A percentile compares a stretch with the other conserved stretches of the same genome.
phyloP scores from a whole-genome alignment of 23 tunicate species.

The Diplosoma virens region DNA sequence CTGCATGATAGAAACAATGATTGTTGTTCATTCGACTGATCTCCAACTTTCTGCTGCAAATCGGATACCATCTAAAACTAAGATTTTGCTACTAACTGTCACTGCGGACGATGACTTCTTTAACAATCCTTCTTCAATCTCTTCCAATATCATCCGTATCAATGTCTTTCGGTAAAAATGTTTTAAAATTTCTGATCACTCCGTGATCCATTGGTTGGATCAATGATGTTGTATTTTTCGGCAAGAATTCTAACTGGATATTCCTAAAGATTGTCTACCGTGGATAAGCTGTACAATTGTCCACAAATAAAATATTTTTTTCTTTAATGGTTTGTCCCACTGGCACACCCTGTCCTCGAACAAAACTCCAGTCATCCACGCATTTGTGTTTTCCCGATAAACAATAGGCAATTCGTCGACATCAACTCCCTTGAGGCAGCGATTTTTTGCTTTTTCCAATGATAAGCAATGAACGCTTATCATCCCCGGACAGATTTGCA shows the following conservation, averaged over 20 bases:
- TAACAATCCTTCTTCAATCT: neutral
- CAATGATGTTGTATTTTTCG: neutral
- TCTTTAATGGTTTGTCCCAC: neutral
- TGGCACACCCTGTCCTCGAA: neutral
- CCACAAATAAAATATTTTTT: conserved; percentile 1
- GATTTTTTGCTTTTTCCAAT: too few relatives aligned
- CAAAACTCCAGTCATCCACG: conserved; percentile 6
- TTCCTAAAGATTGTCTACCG: neutral
- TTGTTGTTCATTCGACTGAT: neutral
- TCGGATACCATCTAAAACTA: conserved; percentile 1
- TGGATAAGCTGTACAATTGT: neutral
- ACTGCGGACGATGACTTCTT: neutral
- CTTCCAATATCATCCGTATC: neutral
- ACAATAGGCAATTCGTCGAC: neutral
- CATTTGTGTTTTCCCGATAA: neutral
- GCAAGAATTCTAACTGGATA: neutral
- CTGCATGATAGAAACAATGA: neutral
- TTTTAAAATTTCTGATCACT: neutral
- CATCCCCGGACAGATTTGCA: neutral
- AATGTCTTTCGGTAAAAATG: neutral
- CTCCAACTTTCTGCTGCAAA: conserved; percentile 5
- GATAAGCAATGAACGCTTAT: neutral
- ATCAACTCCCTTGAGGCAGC: conserved; percentile 6
- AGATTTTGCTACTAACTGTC: neutral
- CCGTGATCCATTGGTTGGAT: conserved; percentile 10